Percentiles rank a stretch among this genome's conserved stretches.
These are phyloP conservation scores for Drosophila mojavensis DNA, from an alignment of 1,140 invertebrate genomes.

Conservation along the genomic window DNA sequence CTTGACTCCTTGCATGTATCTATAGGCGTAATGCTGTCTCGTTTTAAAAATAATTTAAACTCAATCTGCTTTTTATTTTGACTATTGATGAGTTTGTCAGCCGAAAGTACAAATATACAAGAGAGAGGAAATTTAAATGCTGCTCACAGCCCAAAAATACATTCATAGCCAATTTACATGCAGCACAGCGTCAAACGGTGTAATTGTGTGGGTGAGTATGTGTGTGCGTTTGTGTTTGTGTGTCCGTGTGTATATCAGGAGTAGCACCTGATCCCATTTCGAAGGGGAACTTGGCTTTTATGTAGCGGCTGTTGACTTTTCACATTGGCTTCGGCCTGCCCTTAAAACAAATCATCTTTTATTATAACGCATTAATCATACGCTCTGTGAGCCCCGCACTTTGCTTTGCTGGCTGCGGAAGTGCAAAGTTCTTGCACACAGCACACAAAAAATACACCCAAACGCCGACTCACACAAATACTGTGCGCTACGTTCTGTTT, in stretches of 20 bases:
- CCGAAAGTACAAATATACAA: slow-evolving; percentile 25
- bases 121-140: slow-evolving; percentile 1
- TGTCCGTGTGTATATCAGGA: slow-evolving; percentile 30
- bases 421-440: slow-evolving; percentile 56
- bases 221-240: slow-evolving; percentile 38
- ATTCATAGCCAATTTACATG: slow-evolving; percentile 72
- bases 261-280: slow-evolving; percentile 58
- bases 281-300: slow-evolving; percentile 53
- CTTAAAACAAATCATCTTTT: slow-evolving; percentile 77
- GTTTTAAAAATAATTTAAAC: slow-evolving; percentile 41
- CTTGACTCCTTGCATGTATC: slow-evolving; percentile 44
- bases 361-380: slow-evolving; percentile 79
- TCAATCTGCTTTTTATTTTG: slow-evolving; percentile 54
- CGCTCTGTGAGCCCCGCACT: slow-evolving; percentile 40
- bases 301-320: slow-evolving; percentile 72
- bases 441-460: slow-evolving; percentile 32
- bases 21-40: slow-evolving; percentile 54
- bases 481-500: slow-evolving; percentile 5
- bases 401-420: slow-evolving; percentile 34
- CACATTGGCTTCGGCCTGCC: slow-evolving; percentile 37
- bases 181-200: slow-evolving; percentile 44
- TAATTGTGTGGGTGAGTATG: slow-evolving; percentile 40
- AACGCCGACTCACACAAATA: slow-evolving; percentile 13
- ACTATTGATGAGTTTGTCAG: slow-evolving; percentile 25
- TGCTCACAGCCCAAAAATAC: slow-evolving; percentile 36